Base-by-base conservation (phyloP, 1,140 invertebrate genomes). In the Eubasilissa regina region DNA sequence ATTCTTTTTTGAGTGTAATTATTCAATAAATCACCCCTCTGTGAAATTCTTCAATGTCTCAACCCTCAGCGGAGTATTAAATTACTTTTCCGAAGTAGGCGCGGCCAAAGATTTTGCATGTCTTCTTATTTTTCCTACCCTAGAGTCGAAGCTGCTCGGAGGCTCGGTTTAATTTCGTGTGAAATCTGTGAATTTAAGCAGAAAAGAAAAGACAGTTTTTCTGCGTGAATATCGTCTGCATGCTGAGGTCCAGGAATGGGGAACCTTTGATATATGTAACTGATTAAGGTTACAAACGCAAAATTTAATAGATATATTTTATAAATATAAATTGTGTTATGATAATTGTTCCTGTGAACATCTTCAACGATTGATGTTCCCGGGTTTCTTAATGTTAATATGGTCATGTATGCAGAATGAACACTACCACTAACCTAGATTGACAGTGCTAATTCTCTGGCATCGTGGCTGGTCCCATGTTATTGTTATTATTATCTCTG, bases 101-200 rank as follows among this genome's bases (percentile, higher is more conserved):
- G 25, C 7, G 11, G 13, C 19, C 21, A 25, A 11, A 35, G 25
- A 43, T 4, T 62, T 13, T 62, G 58, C 25, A 43, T 13, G 25
- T 13, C 8, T 62, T 25, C 12, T 12, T 35, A 62, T 25, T 62
- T 21, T 62, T 25, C 25, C 25, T 58, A 19, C 13, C 13, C 19
- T 25, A 25, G n/a, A 62, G 19, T 62, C n/a, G 19, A 25, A 25
- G 25, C 58, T 25, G 58, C 25, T 62, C 25, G 58, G 19, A 35
- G 25, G 25, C 25, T 62, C 58, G 58, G 58, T 62, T 62, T 21
- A 62, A 62, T 62, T 62, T 43, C 58, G 58, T 62, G 58, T 62
- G 58, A 62, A 62, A 62, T 62, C 58, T 62, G 58, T 62, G 58
- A 62, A 62, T 43, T 62, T 62, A 21, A 62, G 58, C 58, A 62